A percentile compares a stretch with the other conserved stretches of the same genome.
Evolutionary conservation across 1,140 invertebrate genomes (phyloP).

Genomic region (Drosophila lacteicornis): DNA sequence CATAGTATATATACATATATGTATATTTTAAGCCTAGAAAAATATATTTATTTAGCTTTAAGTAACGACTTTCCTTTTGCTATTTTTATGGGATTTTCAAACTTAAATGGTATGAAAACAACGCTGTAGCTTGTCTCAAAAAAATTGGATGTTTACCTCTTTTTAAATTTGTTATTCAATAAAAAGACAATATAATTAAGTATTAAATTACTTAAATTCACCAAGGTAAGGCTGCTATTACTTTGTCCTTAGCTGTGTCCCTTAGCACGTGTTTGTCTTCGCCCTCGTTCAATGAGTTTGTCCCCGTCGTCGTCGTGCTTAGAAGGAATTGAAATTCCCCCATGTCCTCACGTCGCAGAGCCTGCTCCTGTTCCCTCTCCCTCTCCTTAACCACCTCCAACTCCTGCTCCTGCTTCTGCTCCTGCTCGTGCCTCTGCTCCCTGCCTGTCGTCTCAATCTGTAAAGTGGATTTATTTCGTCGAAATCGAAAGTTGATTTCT

Average conservation of each 20-base stretch:
- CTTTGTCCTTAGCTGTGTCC: background rate
- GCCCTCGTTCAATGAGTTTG: constrained; percentile 65
- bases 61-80: background rate
- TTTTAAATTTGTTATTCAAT: too few relatives aligned
- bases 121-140: too few relatives aligned
- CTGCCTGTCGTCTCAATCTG: constrained; percentile 61
- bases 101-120: too few relatives aligned
- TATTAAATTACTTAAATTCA: background rate
- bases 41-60: background rate
- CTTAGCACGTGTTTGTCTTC: constrained; percentile 65
- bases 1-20: too few relatives aligned
- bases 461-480: constrained; percentile 79
- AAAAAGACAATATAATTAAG: too few relatives aligned
- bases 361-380: background rate
- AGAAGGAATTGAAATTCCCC: constrained; percentile 72
- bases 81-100: too few relatives aligned
- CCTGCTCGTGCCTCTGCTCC: background rate
- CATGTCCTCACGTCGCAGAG: constrained; percentile 27
- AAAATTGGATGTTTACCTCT: too few relatives aligned
- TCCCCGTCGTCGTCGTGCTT: constrained; percentile 63
- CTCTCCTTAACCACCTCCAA: background rate
- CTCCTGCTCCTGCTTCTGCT: background rate
- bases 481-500: constrained; percentile 79
- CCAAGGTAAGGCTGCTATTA: background rate
- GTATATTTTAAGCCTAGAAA: background rate